Evolutionary conservation across 2,113 vertebrate genomes (phyloP), one percentile per base, ranked within the genome.

Genomic region (Caretta caretta): DNA sequence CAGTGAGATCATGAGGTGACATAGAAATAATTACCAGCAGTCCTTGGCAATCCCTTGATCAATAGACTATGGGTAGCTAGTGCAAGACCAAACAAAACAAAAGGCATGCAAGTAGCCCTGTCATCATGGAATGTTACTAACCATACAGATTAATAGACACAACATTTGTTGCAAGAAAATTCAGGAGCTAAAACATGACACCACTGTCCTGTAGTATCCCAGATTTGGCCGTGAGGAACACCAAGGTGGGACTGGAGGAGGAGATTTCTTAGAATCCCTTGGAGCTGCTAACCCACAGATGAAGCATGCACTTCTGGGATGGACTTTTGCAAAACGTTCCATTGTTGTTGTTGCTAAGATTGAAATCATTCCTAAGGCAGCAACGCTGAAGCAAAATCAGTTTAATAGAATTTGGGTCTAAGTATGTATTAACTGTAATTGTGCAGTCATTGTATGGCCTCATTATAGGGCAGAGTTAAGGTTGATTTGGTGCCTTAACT

Each of bases 41-140:
- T 1, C 4, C 79, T 85, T 65, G n/a, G 16, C 59, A 89, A 16
- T 50, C 7, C 22, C 27, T 11, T 4, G 29, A 92, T 87, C 57
- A 85, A 82, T 59, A 90, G 59, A 92, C 54, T 8, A 87, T 5
- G 22, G 19, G 53, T 90, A 75, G 83, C 81, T 81, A n/a, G 24
- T 29, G 3, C 78, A 91, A 97, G 50, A 84, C 83, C 94, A 83
- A 81, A 76, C 54, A 93, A 86, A 79, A 80, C 25, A 87, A 83
- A 27, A 7, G 84, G 4, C n/a, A 14, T 4, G 4, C 65, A 84
- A 87, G 76, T 80, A 94, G 84, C 38, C 90, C 57, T 35, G 16
- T 38, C 49, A 69, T 24, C 38, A 90, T 84, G 57, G 8, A 50
- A 56, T 72, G 9, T 92, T 75, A 42, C 4, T 82, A 62, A 38